phyloP scores from a whole-genome alignment of 2,113 vertebrate species.

The Tyrannus savana region DNA sequence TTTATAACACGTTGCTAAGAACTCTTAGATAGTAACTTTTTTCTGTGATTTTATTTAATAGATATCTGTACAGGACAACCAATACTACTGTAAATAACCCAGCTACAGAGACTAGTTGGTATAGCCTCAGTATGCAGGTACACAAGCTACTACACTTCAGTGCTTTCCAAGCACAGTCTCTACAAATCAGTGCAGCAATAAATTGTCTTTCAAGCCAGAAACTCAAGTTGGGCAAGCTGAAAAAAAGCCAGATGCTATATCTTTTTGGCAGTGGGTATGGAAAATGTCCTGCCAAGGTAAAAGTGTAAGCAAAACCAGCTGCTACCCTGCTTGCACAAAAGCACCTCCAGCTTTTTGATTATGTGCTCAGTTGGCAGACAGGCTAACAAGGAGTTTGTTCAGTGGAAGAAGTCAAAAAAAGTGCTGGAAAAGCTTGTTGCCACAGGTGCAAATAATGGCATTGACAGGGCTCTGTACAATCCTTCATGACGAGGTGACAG shows the following conservation, averaged over 20 bases:
- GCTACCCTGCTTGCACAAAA: conserved; percentile 47
- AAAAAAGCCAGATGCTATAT: conserved; percentile 16
- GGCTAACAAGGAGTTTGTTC: neutral
- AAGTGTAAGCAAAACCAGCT: conserved; percentile 57
- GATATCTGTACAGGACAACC: neutral
- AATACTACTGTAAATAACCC: neutral
- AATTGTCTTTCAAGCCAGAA: neutral
- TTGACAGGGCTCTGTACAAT: neutral
- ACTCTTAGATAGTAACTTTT: neutral
- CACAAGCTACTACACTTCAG: neutral
- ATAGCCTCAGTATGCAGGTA: neutral
- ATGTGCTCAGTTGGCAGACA: neutral
- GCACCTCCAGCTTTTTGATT: conserved; percentile 39
- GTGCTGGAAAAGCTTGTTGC: conserved; percentile 23
- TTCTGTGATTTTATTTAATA: neutral
- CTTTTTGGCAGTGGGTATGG: conserved; percentile 34
- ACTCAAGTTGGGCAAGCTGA: neutral
- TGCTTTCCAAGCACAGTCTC: neutral
- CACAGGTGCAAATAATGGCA: conserved; percentile 29
- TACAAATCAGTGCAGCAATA: neutral
- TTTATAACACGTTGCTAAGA: neutral
- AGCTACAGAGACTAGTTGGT: neutral
- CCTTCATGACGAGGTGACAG: neutral
- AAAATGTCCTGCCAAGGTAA: conserved; percentile 60
- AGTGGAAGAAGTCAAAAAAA: conserved; percentile 13